A percentile compares a stretch with the other conserved stretches of the same genome.
phyloP scores from a whole-genome alignment of 2,797 vertebrate species.

The Lithobates pipiens region DNA sequence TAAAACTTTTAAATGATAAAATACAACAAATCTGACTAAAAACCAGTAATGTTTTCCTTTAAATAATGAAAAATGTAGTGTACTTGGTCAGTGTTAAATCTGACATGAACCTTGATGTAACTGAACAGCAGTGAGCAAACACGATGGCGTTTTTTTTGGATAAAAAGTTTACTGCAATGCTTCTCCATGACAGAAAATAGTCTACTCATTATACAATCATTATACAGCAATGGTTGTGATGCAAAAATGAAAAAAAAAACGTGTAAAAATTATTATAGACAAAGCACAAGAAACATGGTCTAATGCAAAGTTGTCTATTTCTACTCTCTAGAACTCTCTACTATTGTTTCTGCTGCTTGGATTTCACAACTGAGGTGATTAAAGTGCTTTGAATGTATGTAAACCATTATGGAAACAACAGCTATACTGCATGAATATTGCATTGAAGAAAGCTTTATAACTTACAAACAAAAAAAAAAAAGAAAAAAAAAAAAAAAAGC shows the following conservation, averaged over 20 bases:
- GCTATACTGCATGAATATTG: slow-evolving; percentile 43
- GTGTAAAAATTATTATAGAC: slow-evolving; percentile 14
- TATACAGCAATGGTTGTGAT: slow-evolving; percentile 28
- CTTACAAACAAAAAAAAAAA: slow-evolving; percentile 35
- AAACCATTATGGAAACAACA: slow-evolving; percentile 33
- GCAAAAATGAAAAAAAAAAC: slow-evolving; percentile 8
- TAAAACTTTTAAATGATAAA: no score
- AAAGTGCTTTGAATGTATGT: slow-evolving; percentile 57
- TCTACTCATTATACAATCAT: slow-evolving; percentile 40
- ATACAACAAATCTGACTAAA: no score
- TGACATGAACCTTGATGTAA: no score
- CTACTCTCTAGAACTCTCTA: background rate
- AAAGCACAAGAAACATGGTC: background rate
- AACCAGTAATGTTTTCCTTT: no score
- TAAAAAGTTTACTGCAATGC: slow-evolving; percentile 48
- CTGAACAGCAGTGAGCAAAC: slow-evolving; percentile 18
- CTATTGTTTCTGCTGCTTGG: slow-evolving; percentile 13
- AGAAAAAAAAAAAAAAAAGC: slow-evolving; percentile 34
- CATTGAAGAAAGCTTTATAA: slow-evolving; percentile 52
- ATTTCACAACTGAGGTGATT: slow-evolving; percentile 42
- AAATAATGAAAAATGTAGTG: no score
- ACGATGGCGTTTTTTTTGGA: slow-evolving; percentile 31
- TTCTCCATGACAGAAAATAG: slow-evolving; percentile 31
- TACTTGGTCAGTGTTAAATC: background rate
- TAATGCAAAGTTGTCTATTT: slow-evolving; percentile 7